Percentiles rank a stretch among this genome's conserved stretches.
Evolutionary conservation across 1,140 invertebrate genomes (phyloP).

Genomic region (Holcopasites calliopsidis): DNA sequence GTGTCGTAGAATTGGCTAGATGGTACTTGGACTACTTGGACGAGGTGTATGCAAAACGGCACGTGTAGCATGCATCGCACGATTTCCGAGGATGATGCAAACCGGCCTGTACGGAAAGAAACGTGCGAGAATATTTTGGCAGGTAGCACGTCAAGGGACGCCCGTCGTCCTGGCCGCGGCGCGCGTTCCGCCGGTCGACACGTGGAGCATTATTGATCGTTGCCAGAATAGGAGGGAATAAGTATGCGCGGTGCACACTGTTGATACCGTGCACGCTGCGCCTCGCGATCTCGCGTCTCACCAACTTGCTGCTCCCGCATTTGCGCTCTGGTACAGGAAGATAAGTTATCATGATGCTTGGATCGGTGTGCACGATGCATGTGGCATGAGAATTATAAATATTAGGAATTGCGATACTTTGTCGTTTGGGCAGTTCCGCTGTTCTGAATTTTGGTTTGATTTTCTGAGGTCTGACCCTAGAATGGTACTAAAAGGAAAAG

Average conservation of each 20-base stretch:
- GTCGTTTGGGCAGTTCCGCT: no score
- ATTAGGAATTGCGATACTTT: no score
- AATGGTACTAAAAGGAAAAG: no score
- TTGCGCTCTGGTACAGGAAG: no score
- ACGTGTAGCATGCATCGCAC: neutral
- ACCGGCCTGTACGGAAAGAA: slow-evolving; percentile 33
- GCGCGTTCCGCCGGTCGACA: slow-evolving; percentile 43
- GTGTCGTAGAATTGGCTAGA: slow-evolving; percentile 14
- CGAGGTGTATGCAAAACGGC: neutral
- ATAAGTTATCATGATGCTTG: no score
- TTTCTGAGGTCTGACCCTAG: no score
- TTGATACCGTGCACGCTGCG: slow-evolving; percentile 6
- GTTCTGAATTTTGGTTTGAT: no score
- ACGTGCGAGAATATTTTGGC: slow-evolving; percentile 51
- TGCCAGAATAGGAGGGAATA: slow-evolving; percentile 57
- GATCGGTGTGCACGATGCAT: no score
- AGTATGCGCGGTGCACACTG: neutral
- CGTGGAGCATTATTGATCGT: slow-evolving; percentile 62
- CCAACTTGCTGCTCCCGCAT: neutral
- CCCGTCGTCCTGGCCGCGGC: slow-evolving; percentile 14
- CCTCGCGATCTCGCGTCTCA: neutral
- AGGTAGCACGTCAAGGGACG: slow-evolving; percentile 38
- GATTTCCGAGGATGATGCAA: slow-evolving; percentile 60
- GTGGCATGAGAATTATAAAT: no score
- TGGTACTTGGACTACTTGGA: neutral